phyloP scores from a whole-genome alignment of 2,888 invertebrate genomes.

The Drosophila vallismaia region DNA sequence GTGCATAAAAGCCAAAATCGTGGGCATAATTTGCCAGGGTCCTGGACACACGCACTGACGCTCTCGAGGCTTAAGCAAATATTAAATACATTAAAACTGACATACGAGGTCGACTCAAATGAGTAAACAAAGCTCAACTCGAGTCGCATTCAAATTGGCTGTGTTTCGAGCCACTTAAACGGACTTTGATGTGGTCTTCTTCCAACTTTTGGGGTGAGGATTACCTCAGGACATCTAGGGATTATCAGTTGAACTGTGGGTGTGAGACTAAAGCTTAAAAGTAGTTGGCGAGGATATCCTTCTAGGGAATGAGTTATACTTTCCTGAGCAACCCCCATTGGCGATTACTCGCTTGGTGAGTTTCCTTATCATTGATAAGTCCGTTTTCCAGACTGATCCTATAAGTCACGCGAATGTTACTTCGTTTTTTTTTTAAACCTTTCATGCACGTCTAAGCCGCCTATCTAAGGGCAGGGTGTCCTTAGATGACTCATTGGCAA shows the following conservation, averaged over 20 bases:
- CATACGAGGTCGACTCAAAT: slow-evolving; percentile 49
- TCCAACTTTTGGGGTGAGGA: slow-evolving; percentile 6
- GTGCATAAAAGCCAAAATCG: slow-evolving; percentile 66
- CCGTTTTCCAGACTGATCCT: slow-evolving; percentile 10
- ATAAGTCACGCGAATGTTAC: slow-evolving; percentile 45
- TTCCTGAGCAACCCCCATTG: slow-evolving; percentile 1
- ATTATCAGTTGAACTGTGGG: slow-evolving; percentile 14
- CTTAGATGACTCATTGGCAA: neutral
- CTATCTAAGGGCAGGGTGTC: no score
- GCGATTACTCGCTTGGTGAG: slow-evolving; percentile 11
- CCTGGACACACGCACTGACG: slow-evolving; percentile 13
- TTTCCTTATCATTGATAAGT: slow-evolving; percentile 25
- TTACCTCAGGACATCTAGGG: slow-evolving; percentile 31
- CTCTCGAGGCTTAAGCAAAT: slow-evolving; percentile 60
- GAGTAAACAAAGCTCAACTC: slow-evolving; percentile 43
- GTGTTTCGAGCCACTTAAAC: slow-evolving; percentile 47
- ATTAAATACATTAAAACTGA: slow-evolving; percentile 77
- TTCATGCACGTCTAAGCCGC: neutral
- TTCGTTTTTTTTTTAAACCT: neutral
- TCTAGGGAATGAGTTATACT: neutral
- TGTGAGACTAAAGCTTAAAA: neutral
- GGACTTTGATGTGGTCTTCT: slow-evolving; percentile 64
- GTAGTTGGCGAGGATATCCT: neutral
- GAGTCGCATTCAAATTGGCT: slow-evolving; percentile 65
- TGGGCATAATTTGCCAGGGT: slow-evolving; percentile 60